Evolutionary conservation across 2,888 invertebrate genomes (phyloP).

Genomic region (Eupithecia tripunctaria): DNA sequence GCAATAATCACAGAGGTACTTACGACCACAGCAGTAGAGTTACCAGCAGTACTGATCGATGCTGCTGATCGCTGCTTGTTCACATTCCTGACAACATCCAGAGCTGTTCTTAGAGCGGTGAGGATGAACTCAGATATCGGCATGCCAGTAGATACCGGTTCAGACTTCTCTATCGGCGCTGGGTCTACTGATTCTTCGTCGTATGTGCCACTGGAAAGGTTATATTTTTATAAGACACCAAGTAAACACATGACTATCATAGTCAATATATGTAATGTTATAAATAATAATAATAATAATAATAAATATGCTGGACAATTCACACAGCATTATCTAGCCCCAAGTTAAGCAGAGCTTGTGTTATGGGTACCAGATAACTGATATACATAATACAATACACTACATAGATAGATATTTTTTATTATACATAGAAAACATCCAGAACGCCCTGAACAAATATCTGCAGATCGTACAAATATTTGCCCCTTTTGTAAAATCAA

Average conservation of each 20-base stretch:
- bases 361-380: no score
- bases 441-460: no score
- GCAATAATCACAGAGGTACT: slow-evolving; percentile 34
- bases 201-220: slow-evolving; percentile 49
- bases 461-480: no score
- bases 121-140: slow-evolving; percentile 74
- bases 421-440: no score
- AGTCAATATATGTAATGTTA: no score
- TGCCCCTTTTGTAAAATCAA: no score
- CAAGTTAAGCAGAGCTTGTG: no score
- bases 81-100: slow-evolving; percentile 75
- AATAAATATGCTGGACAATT: no score
- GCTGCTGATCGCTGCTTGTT: slow-evolving; percentile 66
- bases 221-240: neutral
- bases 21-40: slow-evolving; percentile 60
- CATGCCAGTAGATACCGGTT: slow-evolving; percentile 53
- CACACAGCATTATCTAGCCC: no score
- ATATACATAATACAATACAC: no score
- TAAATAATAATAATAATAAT: no score
- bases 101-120: slow-evolving; percentile 72
- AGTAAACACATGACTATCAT: neutral
- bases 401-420: no score
- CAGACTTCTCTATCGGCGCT: slow-evolving; percentile 45
- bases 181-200: slow-evolving; percentile 55
- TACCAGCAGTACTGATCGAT: slow-evolving; percentile 29